Evolutionary conservation across 35 echinoderm and acorn worm species (phyloP).

Genomic region (Patiria miniata): DNA sequence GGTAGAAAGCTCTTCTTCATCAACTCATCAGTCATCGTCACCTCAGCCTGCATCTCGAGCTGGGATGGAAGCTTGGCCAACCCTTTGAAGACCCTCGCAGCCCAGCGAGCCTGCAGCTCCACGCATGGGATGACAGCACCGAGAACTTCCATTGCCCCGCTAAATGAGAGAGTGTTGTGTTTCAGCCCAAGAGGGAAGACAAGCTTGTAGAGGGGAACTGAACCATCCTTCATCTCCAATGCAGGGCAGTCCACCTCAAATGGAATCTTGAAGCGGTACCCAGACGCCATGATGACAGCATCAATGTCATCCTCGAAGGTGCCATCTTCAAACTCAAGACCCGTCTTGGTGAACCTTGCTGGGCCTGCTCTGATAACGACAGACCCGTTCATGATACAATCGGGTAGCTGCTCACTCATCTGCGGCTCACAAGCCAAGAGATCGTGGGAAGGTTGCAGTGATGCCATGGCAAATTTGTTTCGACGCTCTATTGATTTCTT

Average conservation of each 20-base stretch:
- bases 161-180: constrained; percentile 48
- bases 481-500: background rate
- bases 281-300: constrained; percentile 60
- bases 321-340: constrained; percentile 72
- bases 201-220: constrained; percentile 69
- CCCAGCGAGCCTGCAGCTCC: constrained; percentile 79
- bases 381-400: constrained; percentile 47
- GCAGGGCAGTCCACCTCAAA: constrained; percentile 48
- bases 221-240: constrained; percentile 44
- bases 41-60: constrained; percentile 44
- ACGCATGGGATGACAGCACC: constrained; percentile 65
- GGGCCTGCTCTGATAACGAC: constrained; percentile 48
- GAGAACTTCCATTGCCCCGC: constrained; percentile 38
- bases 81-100: constrained; percentile 65
- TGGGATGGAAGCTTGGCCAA: constrained; percentile 44
- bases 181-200: constrained; percentile 58
- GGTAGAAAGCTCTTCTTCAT: constrained; percentile 23
- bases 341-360: constrained; percentile 37
- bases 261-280: constrained; percentile 56
- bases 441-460: constrained; percentile 33
- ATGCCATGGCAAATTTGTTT: constrained; percentile 38
- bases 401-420: constrained; percentile 67
- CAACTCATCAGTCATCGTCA: constrained; percentile 29
- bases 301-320: constrained; percentile 67
- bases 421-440: constrained; percentile 16